Percentiles rank a stretch among this genome's conserved stretches.
Evolutionary conservation across 2,888 invertebrate genomes (phyloP).

Genomic region (Glaucopsyche alexis): DNA sequence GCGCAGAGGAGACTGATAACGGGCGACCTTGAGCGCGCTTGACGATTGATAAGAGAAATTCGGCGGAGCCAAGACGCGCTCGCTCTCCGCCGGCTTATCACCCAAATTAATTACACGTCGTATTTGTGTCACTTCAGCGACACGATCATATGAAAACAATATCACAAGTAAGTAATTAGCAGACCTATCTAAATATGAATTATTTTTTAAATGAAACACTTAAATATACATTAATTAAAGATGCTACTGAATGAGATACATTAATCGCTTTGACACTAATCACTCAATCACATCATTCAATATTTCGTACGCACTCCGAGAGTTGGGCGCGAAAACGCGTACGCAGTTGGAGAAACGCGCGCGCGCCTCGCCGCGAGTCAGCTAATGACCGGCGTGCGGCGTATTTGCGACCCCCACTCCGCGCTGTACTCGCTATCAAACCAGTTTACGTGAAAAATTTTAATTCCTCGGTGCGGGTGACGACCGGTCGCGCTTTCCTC

Average conservation of each 20-base stretch:
- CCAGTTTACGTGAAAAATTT: constrained; percentile 79
- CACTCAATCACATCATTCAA: constrained; percentile 44
- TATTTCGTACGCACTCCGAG: constrained; percentile 23
- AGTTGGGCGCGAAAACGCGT: constrained; percentile 36
- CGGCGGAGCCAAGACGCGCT: constrained; percentile 53
- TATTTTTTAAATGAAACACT: neutral
- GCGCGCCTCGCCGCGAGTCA: constrained; percentile 68
- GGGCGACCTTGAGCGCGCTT: constrained; percentile 68
- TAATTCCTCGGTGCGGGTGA: constrained; percentile 72
- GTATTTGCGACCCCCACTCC: constrained; percentile 77
- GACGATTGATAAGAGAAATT: constrained; percentile 73
- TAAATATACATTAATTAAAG: neutral
- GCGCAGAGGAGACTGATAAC: constrained; percentile 64
- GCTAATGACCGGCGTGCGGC: constrained; percentile 75
- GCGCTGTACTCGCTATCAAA: constrained; percentile 75
- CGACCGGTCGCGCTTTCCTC: constrained; percentile 76
- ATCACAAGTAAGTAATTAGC: constrained; percentile 31
- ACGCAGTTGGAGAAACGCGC: constrained; percentile 53
- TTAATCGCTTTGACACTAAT: constrained; percentile 42
- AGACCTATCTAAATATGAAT: neutral
- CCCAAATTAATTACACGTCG: constrained; percentile 68
- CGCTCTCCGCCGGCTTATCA: constrained; percentile 57
- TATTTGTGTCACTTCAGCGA: constrained; percentile 62
- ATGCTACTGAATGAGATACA: neutral
- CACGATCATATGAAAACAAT: constrained; percentile 46